These are phyloP conservation scores for Gadopsis marmoratus DNA, from an alignment of 2,797 vertebrate species.

Conservation along the genomic window DNA sequence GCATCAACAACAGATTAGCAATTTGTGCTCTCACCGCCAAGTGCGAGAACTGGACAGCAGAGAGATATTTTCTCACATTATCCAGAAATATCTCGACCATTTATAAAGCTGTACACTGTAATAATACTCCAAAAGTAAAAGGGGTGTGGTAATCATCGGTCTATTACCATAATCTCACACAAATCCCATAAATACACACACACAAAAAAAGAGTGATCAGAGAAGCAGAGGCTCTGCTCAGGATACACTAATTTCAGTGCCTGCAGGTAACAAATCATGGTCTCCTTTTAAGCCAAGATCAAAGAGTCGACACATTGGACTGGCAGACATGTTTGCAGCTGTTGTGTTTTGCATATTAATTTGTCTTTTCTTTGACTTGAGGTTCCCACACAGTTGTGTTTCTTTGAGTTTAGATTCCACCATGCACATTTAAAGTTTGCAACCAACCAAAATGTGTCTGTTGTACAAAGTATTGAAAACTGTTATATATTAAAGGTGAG, in stretches of 20 bases:
- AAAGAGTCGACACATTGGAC: background rate
- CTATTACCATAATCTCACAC: constrained; percentile 33
- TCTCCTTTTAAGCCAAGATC: background rate
- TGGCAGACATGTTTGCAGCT: constrained; percentile 13
- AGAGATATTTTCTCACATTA: constrained; percentile 27
- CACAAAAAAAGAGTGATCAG: background rate
- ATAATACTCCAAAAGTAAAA: background rate
- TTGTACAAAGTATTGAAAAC: background rate
- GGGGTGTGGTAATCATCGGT: constrained; percentile 30
- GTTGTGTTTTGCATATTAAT: background rate
- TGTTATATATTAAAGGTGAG: background rate
- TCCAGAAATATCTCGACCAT: background rate
- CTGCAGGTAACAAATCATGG: constrained; percentile 23
- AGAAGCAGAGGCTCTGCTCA: constrained; percentile 5
- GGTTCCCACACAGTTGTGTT: background rate
- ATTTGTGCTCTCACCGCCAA: constrained; percentile 1
- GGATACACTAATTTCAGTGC: background rate
- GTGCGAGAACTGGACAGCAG: background rate
- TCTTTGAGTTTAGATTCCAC: background rate
- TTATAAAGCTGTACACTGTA: background rate
- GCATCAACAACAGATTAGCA: constrained; percentile 28
- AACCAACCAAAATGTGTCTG: background rate
- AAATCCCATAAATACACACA: constrained; percentile 25
- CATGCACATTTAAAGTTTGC: background rate
- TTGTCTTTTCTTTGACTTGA: background rate